A percentile compares a stretch with the other conserved stretches of the same genome.
These are phyloP conservation scores for Formica exsecta DNA, from an alignment of 1,140 invertebrate species.

Conservation along the genomic window DNA sequence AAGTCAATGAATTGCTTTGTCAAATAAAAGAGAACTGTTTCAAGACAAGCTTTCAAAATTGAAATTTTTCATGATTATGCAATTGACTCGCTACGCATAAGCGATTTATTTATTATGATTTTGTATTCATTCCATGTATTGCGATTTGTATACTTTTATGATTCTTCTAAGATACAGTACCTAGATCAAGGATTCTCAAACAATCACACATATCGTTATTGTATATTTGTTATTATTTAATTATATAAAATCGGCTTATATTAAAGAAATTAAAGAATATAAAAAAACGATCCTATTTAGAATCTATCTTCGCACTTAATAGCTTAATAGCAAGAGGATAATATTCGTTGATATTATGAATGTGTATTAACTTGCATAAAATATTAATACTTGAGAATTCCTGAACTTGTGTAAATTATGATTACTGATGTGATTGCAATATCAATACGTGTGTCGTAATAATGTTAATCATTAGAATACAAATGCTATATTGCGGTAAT, in stretches of 20 bases:
- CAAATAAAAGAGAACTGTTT: neutral
- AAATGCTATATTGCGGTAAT: conserved; percentile 14
- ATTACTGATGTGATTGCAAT: neutral
- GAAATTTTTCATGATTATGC: conserved; percentile 26
- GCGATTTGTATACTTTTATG: neutral
- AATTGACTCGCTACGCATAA: neutral
- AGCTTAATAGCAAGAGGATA: neutral
- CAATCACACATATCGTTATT: neutral
- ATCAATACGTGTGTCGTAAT: neutral
- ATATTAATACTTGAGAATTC: conserved; percentile 4
- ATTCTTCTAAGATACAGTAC: neutral
- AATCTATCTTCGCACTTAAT: neutral
- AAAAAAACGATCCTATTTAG: neutral
- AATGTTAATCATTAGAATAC: conserved; percentile 3
- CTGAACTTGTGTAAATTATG: conserved; percentile 18
- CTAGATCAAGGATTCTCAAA: conserved; percentile 11
- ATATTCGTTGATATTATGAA: neutral
- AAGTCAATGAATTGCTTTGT: neutral
- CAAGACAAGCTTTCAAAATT: neutral
- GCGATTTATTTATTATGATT: conserved; percentile 29
- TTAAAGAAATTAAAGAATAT: neutral
- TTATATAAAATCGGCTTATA: neutral
- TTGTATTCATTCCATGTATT: conserved; percentile 39
- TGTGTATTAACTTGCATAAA: neutral
- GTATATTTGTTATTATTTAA: neutral